Base-by-base conservation (phyloP, 2,797 vertebrate genomes). In the Mastacembelus armatus region DNA sequence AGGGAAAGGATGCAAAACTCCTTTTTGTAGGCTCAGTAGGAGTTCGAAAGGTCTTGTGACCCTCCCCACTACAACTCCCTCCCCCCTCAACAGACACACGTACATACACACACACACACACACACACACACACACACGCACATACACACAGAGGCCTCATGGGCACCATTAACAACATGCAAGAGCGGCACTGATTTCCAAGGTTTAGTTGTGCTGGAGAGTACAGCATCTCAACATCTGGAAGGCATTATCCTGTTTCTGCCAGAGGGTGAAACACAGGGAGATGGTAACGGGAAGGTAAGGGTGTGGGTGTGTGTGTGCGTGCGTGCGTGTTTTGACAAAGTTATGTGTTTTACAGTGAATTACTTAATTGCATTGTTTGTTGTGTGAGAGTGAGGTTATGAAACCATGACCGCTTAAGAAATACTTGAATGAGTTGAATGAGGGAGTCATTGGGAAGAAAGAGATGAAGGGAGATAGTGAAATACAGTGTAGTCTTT, bases 201-300 rank as follows among this genome's bases (percentile, higher is more conserved):
- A 80, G 72, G 77, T 74, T 90, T 85, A 81, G 59, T 74, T 71
- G 57, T 62, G 68, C 80, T 70, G 81, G 65, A 88, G 80, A 89
- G 68, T 62, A 90, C 78, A 72, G 74, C 89, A 91, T 89, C 70
- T 62, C 52, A 77, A 88, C 91, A 92, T 94, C 90, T 93, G 93
- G 92, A 93, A 93, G 77, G 69, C 75, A 94, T 94, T 92, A 93
- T 3, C 55, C 81, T 83, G 75, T 69, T 89, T 77, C 85, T 81
- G 87, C 88, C 89, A 45, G 77, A 61, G 88, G 86, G 83, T 89
- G 77, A 89, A 87, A 81, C 68, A 29, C 15, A 39, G 83, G 54
- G 81, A 85, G 77, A 69, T 30, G 43, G 78, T 78, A 84, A 85
- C 14, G 59, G 42, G 54, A 69, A 77, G 66, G 78, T 54, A 67